Base-by-base conservation (phyloP, 2,888 invertebrate species). In the Branchipolynoe longqiensis region DNA sequence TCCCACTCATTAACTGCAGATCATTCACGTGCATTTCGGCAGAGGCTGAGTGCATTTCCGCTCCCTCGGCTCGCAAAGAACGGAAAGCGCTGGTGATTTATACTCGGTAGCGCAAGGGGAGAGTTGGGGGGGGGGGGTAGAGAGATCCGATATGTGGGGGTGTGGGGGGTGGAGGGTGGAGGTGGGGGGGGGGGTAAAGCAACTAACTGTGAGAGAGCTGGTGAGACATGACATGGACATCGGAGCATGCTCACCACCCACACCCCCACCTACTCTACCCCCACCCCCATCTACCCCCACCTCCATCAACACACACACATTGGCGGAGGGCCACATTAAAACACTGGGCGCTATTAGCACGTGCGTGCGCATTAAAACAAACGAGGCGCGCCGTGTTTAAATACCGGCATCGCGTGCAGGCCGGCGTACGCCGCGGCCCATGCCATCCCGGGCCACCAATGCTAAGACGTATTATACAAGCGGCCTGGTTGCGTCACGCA, bases 341-440 rank as follows among this genome's bases (percentile, higher is more conserved):
- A 69, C 69, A 69, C 38, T 69, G 69, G n/a, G 36, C 38, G 28
- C 78, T 48, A 78, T 78, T 78, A 48, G 78, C 78, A 78, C 78
- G 54, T 78, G 78, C 78, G 78, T 78, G 78, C 33, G 54, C 48
- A 48, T 78, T 78, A 78, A 78, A 78, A 78, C 78, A 78, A 78
- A 78, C 48, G 78, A 41, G 48, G 25, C 48, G 0, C 28, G 22
- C 48, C 14, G 78, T 78, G 78, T 78, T 78, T 78, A 78, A 78
- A 78, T 78, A 78, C 78, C 48, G 48, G 54, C 54, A 78, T 78
- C 48, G 78, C 78, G 54, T 78, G 78, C 18, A n/a, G n/a, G n/a
- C n/a, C n/a, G n/a, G n/a, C n/a, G n/a, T n/a, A n/a, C n/a, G n/a
- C n/a, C n/a, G n/a, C n/a, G n/a, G n/a, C n/a, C n/a, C n/a, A n/a